Conservation (phyloP, 2,797 vertebrate species). For the Apodemus agrarius region DNA sequence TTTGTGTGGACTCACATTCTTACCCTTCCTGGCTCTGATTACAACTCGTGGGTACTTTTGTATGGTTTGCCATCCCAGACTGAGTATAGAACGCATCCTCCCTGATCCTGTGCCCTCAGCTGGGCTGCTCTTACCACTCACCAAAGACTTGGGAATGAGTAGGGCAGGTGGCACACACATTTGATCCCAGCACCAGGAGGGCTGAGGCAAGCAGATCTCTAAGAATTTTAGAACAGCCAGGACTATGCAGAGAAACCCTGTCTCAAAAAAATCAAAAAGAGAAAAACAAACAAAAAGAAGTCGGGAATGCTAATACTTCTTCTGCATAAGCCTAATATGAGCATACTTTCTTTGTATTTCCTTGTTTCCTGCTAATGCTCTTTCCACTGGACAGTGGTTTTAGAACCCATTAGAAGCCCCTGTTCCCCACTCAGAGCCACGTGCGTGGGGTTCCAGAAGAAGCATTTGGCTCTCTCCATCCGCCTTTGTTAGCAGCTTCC, state of each 20-base stretch:
- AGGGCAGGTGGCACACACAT: background rate
- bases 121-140: background rate
- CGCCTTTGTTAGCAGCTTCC: slow-evolving; percentile 7
- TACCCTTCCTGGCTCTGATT: background rate
- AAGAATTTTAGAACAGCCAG: background rate
- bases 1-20: background rate
- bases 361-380: background rate
- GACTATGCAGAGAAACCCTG: background rate
- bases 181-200: background rate
- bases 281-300: background rate
- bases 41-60: background rate
- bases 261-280: background rate
- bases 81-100: background rate
- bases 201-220: background rate
- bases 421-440: background rate
- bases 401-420: background rate
- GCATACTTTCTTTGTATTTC: background rate
- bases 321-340: background rate
- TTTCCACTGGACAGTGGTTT: background rate
- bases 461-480: background rate
- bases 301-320: background rate
- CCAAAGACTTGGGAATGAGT: slow-evolving; percentile 9
- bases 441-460: background rate
- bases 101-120: background rate
- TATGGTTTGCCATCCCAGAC: background rate